These are phyloP conservation scores for Cyprinodon tularosa DNA, from an alignment of 2,113 vertebrate species.

Conservation along the genomic window DNA sequence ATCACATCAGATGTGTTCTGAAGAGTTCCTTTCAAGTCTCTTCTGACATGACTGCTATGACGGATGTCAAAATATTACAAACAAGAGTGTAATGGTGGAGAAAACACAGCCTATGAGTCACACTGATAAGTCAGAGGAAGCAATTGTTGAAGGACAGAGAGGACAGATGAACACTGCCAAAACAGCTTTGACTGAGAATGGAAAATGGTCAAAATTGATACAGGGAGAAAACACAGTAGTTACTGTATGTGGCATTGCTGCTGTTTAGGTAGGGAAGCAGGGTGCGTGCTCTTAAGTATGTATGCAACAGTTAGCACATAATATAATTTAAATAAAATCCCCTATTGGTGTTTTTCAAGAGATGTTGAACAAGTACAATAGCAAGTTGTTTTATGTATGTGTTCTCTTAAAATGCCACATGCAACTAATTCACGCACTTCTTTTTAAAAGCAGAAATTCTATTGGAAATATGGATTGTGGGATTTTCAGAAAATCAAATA, in stretches of 20 bases:
- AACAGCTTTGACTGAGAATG: slow-evolving; percentile 34
- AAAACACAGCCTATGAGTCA: slow-evolving; percentile 31
- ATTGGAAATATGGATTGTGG: no score
- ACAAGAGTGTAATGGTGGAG: slow-evolving; percentile 15
- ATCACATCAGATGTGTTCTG: slow-evolving; percentile 15
- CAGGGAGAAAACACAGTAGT: background rate
- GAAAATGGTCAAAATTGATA: slow-evolving; percentile 32
- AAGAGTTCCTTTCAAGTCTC: slow-evolving; percentile 33
- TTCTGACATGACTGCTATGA: slow-evolving; percentile 42
- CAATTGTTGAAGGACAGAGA: slow-evolving; percentile 37
- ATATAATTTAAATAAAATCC: no score
- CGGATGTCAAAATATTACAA: slow-evolving; percentile 50
- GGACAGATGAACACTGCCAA: slow-evolving; percentile 18
- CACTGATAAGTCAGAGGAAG: slow-evolving; percentile 15
- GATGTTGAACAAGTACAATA: no score
- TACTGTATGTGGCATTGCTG: background rate
- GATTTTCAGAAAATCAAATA: no score
- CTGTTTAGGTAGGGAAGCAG: background rate
- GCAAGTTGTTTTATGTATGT: no score
- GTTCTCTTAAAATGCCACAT: no score
- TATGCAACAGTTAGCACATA: no score
- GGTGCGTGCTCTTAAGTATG: slow-evolving; percentile 2
- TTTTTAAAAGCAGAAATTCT: no score
- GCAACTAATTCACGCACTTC: no score
- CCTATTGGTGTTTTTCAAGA: no score